Conservation (phyloP, 2,888 invertebrate genomes). For the Drosophila longiperda region DNA sequence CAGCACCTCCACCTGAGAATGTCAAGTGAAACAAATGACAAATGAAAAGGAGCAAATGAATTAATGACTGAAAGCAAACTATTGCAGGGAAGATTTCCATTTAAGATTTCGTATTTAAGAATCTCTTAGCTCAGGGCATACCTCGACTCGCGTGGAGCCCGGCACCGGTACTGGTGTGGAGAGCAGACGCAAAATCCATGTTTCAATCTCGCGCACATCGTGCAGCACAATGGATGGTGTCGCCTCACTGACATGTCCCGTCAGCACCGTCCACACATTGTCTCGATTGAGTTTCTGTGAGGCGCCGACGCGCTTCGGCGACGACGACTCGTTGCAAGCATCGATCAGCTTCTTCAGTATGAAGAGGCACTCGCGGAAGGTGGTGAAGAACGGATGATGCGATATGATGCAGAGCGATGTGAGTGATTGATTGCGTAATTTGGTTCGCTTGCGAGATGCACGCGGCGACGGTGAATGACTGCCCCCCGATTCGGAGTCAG, state of each 20-base stretch:
- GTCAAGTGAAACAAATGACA: background rate
- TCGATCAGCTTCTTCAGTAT: conserved; percentile 98
- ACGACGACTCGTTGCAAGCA: conserved; percentile 97
- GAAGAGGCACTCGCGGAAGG: conserved; percentile 98
- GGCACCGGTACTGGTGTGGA: conserved; percentile 99
- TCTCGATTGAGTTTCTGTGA: conserved; percentile 96
- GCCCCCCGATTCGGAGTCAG: conserved; percentile 95
- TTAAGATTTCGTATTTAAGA: background rate
- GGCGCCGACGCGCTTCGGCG: conserved; percentile 94
- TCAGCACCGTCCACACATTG: conserved; percentile 97
- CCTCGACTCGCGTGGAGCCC: conserved; percentile 93
- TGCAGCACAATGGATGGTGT: conserved; percentile 95
- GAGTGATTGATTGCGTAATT: conserved; percentile 95
- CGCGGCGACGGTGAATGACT: conserved; percentile 94
- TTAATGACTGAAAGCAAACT: background rate
- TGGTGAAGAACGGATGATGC: conserved; percentile 99
- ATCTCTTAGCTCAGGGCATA: conserved; percentile 32
- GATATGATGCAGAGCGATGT: conserved; percentile 99
- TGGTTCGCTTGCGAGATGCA: conserved; percentile 92
- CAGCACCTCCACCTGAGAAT: conserved; percentile 90
- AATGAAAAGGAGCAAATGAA: background rate
- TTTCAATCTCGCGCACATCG: conserved; percentile 99
- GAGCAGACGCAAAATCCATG: conserved; percentile 97
- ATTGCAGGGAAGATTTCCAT: too few species aligned
- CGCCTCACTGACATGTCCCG: conserved; percentile 92